These are phyloP conservation scores for Pristionchus fissidentatus DNA, from an alignment of 2,888 invertebrate genomes.

Conservation along the genomic window DNA sequence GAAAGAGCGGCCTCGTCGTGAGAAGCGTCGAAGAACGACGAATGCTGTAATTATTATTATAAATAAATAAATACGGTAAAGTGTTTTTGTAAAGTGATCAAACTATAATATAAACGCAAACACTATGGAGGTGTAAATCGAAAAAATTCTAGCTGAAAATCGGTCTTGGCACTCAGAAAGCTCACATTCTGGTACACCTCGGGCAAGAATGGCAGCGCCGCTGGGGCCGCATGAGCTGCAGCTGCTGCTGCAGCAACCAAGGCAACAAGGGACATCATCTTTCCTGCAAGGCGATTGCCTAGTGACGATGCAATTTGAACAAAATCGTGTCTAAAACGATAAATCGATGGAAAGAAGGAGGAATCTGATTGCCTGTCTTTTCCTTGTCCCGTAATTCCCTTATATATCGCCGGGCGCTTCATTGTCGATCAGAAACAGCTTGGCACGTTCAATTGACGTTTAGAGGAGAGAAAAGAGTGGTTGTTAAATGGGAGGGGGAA, in stretches of 20 bases:
- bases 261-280: neutral
- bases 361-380: too few relatives aligned
- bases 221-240: neutral
- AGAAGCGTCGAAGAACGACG: neutral
- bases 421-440: too few relatives aligned
- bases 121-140: neutral
- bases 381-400: too few relatives aligned
- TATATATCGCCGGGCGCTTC: too few relatives aligned
- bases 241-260: neutral
- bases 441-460: too few relatives aligned
- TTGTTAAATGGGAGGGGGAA: too few relatives aligned
- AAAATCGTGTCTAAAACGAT: too few relatives aligned
- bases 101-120: neutral
- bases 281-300: neutral
- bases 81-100: too few relatives aligned
- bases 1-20: neutral
- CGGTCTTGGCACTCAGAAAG: neutral
- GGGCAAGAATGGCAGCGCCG: slow-evolving; percentile 12
- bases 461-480: too few relatives aligned
- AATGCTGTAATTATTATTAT: neutral
- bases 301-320: neutral
- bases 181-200: neutral
- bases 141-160: neutral
- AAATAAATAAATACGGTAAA: neutral
- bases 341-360: too few relatives aligned